Base-by-base conservation (phyloP, 2,797 vertebrate genomes). In the Carapus acus region DNA sequence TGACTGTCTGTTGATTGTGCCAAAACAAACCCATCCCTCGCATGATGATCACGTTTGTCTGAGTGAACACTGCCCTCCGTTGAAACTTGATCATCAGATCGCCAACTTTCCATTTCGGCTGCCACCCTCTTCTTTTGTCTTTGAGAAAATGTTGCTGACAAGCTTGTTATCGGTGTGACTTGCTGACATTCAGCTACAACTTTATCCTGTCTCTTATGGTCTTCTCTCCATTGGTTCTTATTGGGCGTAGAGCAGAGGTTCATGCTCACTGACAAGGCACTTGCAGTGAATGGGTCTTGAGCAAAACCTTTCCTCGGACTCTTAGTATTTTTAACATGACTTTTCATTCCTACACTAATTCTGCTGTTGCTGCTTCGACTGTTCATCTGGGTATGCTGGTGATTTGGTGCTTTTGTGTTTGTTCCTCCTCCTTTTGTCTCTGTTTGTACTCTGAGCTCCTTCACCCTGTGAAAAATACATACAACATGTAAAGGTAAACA, bases 361-460 rank as follows among this genome's bases (percentile, higher is more conserved):
- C 36, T 61, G 15, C 43, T 59, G n/a, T 55, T 58, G 27, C 23
- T 20, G 5, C 48, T 71, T 37, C 18, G 56, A 70, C 23, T 52
- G 65, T 71, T 75, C 48, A 58, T 83, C 69, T 88, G 77, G 63
- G 80, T 65, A 16, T 65, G 66, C 78, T 91, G 92, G 36, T n/a
- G 88, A 84, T 57, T 86, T 88, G 1, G 0, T 0, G 58, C 78
- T 63, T 67, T 75, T 63, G 69, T 85, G 16, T 16, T 43, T 54
- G 49, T 45, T 73, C 67, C 62, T 69, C 44, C 74, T 60, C 67
- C 74, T 58, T 53, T 55, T 17, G 5, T 27, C 36, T 49, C 57
- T 27, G 83, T 63, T 34, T 88, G 85, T 71, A 83, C 88, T 69
- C 83, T 93, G 61, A 96, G 73, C 68, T 95, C 94, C 69, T 95